These are phyloP conservation scores for Plagiodera versicolora DNA, from an alignment of 2,888 invertebrate species.

Conservation along the genomic window DNA sequence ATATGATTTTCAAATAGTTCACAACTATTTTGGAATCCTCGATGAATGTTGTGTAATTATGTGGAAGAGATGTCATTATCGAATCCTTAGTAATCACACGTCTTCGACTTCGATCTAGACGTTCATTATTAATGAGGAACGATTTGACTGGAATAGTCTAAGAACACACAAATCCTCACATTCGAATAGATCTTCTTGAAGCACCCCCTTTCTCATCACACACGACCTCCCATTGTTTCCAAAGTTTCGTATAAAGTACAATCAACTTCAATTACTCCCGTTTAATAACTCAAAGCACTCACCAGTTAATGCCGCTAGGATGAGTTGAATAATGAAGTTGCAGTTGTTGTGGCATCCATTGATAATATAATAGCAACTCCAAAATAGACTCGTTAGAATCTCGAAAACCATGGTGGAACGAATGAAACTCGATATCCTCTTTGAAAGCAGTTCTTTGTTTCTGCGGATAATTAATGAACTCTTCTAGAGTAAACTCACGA, in stretches of 20 bases:
- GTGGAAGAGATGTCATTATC: not conserved
- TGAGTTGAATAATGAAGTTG: constrained; percentile 16
- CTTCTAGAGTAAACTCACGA: no score
- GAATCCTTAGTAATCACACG: not conserved
- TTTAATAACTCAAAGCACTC: constrained; percentile 14
- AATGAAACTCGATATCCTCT: constrained; percentile 9
- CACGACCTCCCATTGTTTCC: constrained; percentile 9
- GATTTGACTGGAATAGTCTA: not conserved
- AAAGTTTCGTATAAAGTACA: constrained; percentile 7
- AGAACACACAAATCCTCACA: not conserved
- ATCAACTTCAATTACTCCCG: constrained; percentile 15
- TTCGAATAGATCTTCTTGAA: not conserved
- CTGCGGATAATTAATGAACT: not conserved
- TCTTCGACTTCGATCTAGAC: not conserved
- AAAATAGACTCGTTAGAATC: constrained; percentile 9
- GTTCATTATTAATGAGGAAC: not conserved
- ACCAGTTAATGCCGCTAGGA: constrained; percentile 13
- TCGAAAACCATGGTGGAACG: not conserved
- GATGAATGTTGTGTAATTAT: not conserved
- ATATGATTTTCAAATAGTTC: no score
- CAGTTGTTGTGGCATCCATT: constrained; percentile 11
- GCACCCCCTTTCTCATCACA: not conserved
- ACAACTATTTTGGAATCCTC: no score
- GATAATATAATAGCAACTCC: constrained; percentile 11
- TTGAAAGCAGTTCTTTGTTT: not conserved